A percentile compares a stretch with the other conserved stretches of the same genome.
Conservation (phyloP, 2,888 invertebrate genomes). For the Brenthis daphne region DNA sequence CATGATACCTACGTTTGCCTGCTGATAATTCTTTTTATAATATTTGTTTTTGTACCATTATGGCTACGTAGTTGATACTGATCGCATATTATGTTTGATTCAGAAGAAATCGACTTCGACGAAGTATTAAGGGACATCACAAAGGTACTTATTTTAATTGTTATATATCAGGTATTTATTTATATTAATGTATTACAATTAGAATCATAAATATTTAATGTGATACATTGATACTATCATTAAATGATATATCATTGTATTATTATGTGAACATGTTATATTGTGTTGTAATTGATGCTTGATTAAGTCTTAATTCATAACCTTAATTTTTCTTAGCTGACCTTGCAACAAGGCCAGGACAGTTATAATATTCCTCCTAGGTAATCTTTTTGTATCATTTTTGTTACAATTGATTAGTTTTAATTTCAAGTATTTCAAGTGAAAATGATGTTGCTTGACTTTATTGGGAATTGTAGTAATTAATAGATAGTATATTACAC, state of each 20-base stretch:
- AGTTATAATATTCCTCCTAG: constrained; percentile 14
- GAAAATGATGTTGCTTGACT: too few species aligned
- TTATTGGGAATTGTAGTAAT: too few species aligned
- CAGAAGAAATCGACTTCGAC: constrained; percentile 23
- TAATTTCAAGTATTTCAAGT: not conserved
- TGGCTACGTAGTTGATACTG: constrained; percentile 2
- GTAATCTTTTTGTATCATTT: not conserved
- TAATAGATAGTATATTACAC: too few species aligned
- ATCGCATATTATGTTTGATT: constrained; percentile 30
- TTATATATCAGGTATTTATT: not conserved
- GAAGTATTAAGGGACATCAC: constrained; percentile 10
- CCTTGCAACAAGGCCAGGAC: constrained; percentile 21
- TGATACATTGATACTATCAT: too few species aligned
- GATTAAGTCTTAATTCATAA: constrained; percentile 16
- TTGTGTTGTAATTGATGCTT: constrained; percentile 15
- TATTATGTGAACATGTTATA: constrained; percentile 3
- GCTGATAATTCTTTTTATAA: not conserved
- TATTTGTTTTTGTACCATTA: not conserved
- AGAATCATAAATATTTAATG: too few species aligned
- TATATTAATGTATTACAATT: too few species aligned
- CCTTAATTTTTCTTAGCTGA: constrained; percentile 15
- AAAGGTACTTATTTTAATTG: constrained; percentile 13
- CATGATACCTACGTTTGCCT: constrained; percentile 13
- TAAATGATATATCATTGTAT: not conserved
- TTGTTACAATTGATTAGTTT: not conserved